Conservation (phyloP, 2,888 invertebrate genomes). For the Brenthis daphne region DNA sequence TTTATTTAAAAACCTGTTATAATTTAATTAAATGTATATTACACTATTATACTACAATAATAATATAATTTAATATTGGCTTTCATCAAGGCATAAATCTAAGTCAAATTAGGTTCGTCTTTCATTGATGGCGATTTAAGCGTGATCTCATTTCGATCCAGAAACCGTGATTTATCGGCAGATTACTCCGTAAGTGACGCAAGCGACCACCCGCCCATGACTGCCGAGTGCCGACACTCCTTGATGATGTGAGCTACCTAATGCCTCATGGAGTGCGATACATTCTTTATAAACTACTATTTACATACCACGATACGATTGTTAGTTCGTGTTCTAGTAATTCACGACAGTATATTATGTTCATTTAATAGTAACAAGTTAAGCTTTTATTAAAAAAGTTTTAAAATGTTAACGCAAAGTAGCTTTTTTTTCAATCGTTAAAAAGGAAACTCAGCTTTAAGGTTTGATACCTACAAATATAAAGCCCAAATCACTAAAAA, state of each 20-base stretch:
- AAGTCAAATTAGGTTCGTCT: constrained; percentile 61
- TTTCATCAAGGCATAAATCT: constrained; percentile 26
- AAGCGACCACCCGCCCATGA: constrained; percentile 71
- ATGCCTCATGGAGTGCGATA: constrained; percentile 24
- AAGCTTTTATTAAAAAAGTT: too few relatives aligned
- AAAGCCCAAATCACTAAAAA: not conserved
- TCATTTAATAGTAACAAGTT: too few relatives aligned
- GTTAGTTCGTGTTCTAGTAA: not conserved
- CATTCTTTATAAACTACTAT: constrained; percentile 27
- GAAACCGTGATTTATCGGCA: constrained; percentile 70
- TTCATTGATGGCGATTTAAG: constrained; percentile 61
- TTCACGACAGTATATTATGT: too few relatives aligned
- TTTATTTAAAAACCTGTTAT: too few relatives aligned
- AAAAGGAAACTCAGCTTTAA: too few relatives aligned
- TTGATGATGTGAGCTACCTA: constrained; percentile 51
- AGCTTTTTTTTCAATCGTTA: too few relatives aligned
- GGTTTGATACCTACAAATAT: too few relatives aligned
- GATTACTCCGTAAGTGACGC: constrained; percentile 73
- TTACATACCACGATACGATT: constrained; percentile 30
- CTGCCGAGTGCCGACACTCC: constrained; percentile 64
- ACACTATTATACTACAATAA: not conserved
- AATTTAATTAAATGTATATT: too few relatives aligned
- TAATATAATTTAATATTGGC: constrained; percentile 21
- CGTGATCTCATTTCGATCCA: constrained; percentile 78
- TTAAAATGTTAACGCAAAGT: too few relatives aligned